Evolutionary conservation across 2,888 invertebrate species (phyloP).

Genomic region (Aethes cnicana): DNA sequence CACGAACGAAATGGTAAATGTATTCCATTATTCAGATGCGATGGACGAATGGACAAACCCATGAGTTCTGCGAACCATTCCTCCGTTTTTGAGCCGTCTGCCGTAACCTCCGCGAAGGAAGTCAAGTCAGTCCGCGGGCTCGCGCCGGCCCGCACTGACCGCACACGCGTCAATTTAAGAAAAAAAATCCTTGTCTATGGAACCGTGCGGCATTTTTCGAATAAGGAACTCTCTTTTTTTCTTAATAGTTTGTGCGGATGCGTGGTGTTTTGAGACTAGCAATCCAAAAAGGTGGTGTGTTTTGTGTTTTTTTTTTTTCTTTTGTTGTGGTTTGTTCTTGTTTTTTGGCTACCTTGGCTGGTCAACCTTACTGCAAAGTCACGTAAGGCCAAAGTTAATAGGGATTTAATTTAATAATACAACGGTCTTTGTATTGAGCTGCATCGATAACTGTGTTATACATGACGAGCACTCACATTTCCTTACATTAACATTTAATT

Average conservation of each 20-base stretch:
- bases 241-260: not conserved
- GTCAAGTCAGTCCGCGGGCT: conserved; percentile 35
- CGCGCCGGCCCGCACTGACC: conserved; percentile 34
- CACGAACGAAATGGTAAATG: not conserved
- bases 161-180: conserved; percentile 24
- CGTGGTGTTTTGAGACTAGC: conserved; percentile 1
- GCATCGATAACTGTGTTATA: too few relatives aligned
- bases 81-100: conserved; percentile 24
- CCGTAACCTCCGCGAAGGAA: conserved; percentile 30
- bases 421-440: not conserved
- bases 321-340: conserved; percentile 1
- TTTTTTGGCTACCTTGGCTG: conserved; percentile 26
- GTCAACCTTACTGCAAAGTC: conserved; percentile 14
- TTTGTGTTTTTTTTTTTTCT: conserved; percentile 1
- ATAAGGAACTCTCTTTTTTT: conserved; percentile 16
- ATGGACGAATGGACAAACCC: conserved; percentile 21
- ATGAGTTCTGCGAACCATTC: conserved; percentile 23
- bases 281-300: conserved; percentile 6
- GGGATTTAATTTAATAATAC: conserved; percentile 1
- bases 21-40: conserved; percentile 1
- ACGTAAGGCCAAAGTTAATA: conserved; percentile 28
- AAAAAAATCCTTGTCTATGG: conserved; percentile 15
- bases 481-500: too few relatives aligned
- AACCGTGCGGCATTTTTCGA: conserved; percentile 18
- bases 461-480: too few relatives aligned